Base-by-base conservation (phyloP, 2,888 invertebrate genomes). In the Subacronicta megacephala region DNA sequence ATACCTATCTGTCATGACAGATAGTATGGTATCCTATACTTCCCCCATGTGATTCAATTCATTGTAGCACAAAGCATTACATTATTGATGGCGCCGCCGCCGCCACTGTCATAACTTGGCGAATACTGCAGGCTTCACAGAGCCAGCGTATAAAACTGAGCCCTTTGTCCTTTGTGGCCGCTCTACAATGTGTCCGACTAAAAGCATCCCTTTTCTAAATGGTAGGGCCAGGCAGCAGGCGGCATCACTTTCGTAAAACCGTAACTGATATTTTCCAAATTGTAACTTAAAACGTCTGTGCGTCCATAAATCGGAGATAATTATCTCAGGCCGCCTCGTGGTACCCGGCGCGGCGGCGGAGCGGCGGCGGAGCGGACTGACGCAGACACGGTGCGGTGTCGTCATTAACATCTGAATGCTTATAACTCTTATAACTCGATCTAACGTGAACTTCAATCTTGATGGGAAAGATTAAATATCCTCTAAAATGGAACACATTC, bases 231-330 rank as follows among this genome's bases (percentile, higher is more conserved):
- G 10, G 23, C 23, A 3, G 26, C 26, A 1, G 9, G 3, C 23
- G 20, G 20, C 20, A 6, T 13, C 35, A n/a, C 23, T 26, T 7
- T 23, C 37, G 74, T 55, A 68, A 74, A 50, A 3, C 12, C 37
- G 74, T 55, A 68, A 74, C 52, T 38, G 59, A 71, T 64, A 62
- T 63, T 63, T 57, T 56, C 35, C 43, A 55, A 60, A 58, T 43
- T 58, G 70, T 73, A 66, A 73, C 47, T 45, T 56, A 54, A 73
- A 46, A 43, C 63, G 49, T 46, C 47, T 29, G 45, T 43, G 38
- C n/a, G 33, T 36, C 26, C 29, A 35, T 31, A 36, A 35, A 40
- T 37, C 16, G 18, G 38, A 20, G 57, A 40, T 31, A n/a, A 51
- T 57, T 67, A 71, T 64, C 72, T 49, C 33, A 23, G 16, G 45